Evolutionary conservation across 2,113 vertebrate species (phyloP).

Genomic region (Prunella himalayana): DNA sequence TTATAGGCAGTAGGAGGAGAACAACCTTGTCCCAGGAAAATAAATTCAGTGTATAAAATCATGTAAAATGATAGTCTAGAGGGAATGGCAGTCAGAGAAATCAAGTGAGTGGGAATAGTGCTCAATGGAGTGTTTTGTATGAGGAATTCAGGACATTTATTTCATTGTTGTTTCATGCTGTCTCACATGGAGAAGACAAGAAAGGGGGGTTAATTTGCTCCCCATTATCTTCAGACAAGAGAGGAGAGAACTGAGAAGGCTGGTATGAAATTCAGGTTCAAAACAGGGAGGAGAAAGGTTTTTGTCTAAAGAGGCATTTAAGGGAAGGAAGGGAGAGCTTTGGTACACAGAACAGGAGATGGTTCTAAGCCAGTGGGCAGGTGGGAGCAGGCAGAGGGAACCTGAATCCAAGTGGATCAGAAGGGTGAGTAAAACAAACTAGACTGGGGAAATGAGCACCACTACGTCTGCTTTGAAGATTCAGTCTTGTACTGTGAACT

Average conservation of each 20-base stretch:
- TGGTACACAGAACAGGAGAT: background rate
- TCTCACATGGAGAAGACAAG: background rate
- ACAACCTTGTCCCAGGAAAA: background rate
- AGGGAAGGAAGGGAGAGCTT: background rate
- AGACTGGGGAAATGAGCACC: background rate
- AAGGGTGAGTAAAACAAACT: background rate
- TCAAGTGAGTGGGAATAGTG: background rate
- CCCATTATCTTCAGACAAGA: background rate
- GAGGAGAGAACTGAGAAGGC: background rate
- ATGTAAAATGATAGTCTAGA: background rate
- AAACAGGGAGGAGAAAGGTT: background rate
- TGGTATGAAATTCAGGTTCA: background rate
- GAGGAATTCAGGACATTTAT: background rate
- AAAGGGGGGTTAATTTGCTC: background rate
- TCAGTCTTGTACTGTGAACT: background rate
- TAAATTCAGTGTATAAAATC: slow-evolving; percentile 3
- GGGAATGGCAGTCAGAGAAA: background rate
- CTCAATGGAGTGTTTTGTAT: slow-evolving; percentile 4
- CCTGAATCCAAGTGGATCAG: background rate
- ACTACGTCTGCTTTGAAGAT: background rate
- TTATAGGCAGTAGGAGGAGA: slow-evolving; percentile 4
- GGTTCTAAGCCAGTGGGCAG: background rate
- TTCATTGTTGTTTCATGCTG: slow-evolving; percentile 1
- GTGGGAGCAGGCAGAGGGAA: background rate
- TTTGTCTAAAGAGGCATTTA: background rate